Conservation (phyloP, 2,888 invertebrate species). For the Vanessa cardui region DNA sequence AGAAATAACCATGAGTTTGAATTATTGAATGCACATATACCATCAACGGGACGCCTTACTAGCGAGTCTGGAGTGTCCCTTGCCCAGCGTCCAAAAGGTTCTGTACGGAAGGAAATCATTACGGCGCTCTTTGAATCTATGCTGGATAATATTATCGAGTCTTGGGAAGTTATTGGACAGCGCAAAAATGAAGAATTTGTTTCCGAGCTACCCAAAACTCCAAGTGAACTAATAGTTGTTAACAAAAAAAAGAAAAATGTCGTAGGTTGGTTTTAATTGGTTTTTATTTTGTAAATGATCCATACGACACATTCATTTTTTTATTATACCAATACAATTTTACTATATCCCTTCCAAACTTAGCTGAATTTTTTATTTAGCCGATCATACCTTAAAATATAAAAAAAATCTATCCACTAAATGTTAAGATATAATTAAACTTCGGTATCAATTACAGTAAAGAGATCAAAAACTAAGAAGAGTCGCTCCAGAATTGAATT, state of each 20-base stretch:
- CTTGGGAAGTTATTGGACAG: constrained; percentile 62
- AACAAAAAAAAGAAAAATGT: constrained; percentile 57
- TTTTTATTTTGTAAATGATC: background rate
- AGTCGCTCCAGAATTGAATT: constrained; percentile 57
- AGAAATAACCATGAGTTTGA: constrained; percentile 43
- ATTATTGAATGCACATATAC: constrained; percentile 44
- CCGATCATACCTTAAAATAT: too few relatives aligned
- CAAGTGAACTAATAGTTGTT: constrained; percentile 55
- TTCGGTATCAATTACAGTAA: constrained; percentile 41
- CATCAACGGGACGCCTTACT: constrained; percentile 46
- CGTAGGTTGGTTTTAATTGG: background rate
- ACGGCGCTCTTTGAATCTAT: constrained; percentile 69
- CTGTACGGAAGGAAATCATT: constrained; percentile 64
- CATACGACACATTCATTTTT: background rate
- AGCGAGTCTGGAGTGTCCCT: constrained; percentile 52
- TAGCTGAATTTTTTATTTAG: background rate
- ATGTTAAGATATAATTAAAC: too few relatives aligned
- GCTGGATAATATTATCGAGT: constrained; percentile 64
- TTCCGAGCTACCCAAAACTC: constrained; percentile 50
- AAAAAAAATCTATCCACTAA: too few relatives aligned
- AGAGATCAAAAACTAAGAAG: constrained; percentile 53
- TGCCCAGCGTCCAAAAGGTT: constrained; percentile 49
- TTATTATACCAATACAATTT: too few relatives aligned
- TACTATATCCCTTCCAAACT: background rate
- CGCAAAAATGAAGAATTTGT: constrained; percentile 50